phyloP scores from a whole-genome alignment of 2,113 vertebrate species.

The Dolichotis patagonum region DNA sequence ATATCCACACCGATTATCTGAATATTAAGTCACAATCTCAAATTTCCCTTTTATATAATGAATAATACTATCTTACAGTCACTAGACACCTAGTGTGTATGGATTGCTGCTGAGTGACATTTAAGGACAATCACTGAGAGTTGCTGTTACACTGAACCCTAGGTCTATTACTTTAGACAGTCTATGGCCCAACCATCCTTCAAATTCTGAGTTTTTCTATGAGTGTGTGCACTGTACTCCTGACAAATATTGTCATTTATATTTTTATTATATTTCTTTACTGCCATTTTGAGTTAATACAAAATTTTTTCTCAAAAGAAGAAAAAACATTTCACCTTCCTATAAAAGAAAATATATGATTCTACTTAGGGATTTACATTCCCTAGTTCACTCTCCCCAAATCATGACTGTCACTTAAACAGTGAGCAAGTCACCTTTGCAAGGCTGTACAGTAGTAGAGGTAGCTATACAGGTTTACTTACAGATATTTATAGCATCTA shows the following conservation, averaged over 20 bases:
- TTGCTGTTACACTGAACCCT: background rate
- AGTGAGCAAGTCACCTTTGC: background rate
- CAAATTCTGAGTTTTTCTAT: background rate
- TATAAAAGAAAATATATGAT: background rate
- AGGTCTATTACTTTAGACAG: background rate
- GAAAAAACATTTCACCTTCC: background rate
- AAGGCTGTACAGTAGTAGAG: background rate
- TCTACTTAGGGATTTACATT: background rate
- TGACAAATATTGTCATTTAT: background rate
- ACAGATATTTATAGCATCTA: background rate
- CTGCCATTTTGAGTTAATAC: background rate
- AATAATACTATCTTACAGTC: background rate
- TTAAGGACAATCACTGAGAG: background rate
- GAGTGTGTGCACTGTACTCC: background rate
- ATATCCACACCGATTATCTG: background rate
- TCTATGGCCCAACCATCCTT: background rate
- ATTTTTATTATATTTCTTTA: constrained; percentile 39
- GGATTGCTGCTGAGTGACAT: background rate
- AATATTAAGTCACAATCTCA: background rate
- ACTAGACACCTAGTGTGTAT: background rate
- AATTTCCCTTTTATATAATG: constrained; percentile 16
- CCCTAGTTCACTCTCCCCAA: background rate
- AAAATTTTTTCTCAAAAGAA: constrained; percentile 60
- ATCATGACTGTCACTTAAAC: background rate
- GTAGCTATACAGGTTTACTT: background rate